Percentiles rank a stretch among this genome's conserved stretches.
These are phyloP conservation scores for Lasioglossum zephyrum DNA, from an alignment of 2,888 invertebrate genomes.

Conservation along the genomic window DNA sequence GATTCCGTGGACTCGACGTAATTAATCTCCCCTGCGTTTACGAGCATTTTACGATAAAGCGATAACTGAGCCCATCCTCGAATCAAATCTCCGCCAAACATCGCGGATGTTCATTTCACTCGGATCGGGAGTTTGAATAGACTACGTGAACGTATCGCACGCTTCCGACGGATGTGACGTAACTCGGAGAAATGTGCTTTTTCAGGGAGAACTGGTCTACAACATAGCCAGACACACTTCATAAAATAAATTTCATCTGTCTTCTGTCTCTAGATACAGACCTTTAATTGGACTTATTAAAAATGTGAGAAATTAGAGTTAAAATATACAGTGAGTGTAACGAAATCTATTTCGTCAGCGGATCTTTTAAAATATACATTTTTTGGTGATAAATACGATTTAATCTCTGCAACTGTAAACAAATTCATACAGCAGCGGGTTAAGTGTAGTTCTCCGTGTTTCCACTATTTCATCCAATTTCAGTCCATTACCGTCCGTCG, in stretches of 20 bases:
- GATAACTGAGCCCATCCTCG: neutral
- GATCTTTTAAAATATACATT: no score
- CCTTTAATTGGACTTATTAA: no score
- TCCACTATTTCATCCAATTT: neutral
- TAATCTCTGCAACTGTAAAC: no score
- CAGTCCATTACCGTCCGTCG: neutral
- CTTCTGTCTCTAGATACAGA: no score
- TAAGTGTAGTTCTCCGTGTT: neutral
- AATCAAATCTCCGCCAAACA: neutral
- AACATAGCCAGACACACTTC: neutral
- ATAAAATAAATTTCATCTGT: no score
- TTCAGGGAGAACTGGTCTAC: neutral
- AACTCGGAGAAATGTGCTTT: neutral
- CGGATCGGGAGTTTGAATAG: neutral
- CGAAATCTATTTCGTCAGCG: no score
- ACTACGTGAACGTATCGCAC: neutral
- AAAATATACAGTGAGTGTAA: no score
- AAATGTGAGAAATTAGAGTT: no score
- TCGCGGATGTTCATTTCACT: neutral
- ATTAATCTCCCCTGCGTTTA: constrained; percentile 13
- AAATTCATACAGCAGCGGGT: no score
- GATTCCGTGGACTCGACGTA: neutral
- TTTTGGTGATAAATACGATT: no score
- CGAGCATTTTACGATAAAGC: constrained; percentile 2
- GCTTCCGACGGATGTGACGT: neutral